These are phyloP conservation scores for Platichthys stellatus DNA, from an alignment of 2,113 vertebrate genomes.

Conservation along the genomic window DNA sequence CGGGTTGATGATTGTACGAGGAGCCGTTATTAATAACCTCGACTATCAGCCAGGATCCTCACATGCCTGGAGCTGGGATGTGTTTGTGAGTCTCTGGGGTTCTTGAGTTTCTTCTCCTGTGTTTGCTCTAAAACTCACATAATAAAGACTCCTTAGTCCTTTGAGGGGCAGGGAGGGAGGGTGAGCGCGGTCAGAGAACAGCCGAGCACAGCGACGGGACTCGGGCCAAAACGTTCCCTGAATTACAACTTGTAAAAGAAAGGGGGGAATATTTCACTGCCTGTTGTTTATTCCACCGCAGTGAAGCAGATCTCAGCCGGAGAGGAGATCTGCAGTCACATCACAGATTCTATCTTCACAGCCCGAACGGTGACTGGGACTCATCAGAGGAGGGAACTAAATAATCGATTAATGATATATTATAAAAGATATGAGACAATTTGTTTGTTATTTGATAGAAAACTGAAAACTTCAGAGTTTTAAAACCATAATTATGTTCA, in stretches of 20 bases:
- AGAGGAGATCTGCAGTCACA: constrained; percentile 1
- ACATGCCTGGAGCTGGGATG: background rate
- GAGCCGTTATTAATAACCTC: constrained; percentile 1
- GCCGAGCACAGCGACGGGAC: constrained; percentile 41
- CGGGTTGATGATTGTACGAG: constrained; percentile 49
- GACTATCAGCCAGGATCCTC: background rate
- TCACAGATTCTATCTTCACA: background rate
- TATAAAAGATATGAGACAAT: too few relatives aligned
- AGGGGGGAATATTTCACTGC: background rate
- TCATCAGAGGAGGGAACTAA: background rate
- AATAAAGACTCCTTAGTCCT: constrained; percentile 26
- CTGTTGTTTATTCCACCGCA: too few relatives aligned
- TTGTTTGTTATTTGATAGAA: too few relatives aligned
- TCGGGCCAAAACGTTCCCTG: constrained; percentile 31
- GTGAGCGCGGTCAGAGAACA: background rate
- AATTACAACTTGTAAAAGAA: constrained; percentile 25
- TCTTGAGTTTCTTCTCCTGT: background rate
- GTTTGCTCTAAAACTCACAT: constrained; percentile 38
- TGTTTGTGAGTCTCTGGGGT: background rate
- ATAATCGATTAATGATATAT: background rate
- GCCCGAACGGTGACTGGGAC: background rate
- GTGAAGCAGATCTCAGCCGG: background rate
- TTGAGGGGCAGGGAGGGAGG: background rate
- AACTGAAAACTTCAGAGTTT: too few relatives aligned
- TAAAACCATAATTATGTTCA: too few relatives aligned